Conservation (phyloP, 2,797 vertebrate genomes). For the Cryptoblepharus egeriae region DNA sequence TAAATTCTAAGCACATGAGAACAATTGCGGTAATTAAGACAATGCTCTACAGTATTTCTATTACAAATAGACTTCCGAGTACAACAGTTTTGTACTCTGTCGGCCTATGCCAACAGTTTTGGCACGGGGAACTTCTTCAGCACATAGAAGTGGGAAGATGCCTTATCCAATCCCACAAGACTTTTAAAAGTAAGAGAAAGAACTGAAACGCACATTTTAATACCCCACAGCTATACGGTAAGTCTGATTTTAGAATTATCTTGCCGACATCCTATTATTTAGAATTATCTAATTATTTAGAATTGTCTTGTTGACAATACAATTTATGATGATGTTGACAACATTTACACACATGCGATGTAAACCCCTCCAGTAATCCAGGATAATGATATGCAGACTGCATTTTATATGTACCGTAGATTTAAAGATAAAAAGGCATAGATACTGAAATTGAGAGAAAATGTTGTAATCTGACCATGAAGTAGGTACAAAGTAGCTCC, state of each 20-base stretch:
- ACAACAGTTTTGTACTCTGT: neutral
- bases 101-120: too few relatives aligned
- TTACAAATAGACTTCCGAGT: neutral
- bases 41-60: neutral
- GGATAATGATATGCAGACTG: neutral
- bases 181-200: neutral
- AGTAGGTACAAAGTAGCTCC: neutral
- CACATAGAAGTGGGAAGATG: neutral
- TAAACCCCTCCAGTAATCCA: neutral
- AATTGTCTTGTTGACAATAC: too few relatives aligned
- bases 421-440: neutral
- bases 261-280: too few relatives aligned
- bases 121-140: neutral
- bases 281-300: too few relatives aligned
- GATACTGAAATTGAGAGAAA: neutral
- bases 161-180: too few relatives aligned
- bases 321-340: too few relatives aligned
- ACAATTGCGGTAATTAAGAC: too few relatives aligned
- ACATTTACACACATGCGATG: too few relatives aligned
- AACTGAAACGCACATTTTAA: neutral
- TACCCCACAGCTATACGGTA: neutral
- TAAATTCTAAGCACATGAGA: neutral
- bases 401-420: neutral
- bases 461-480: neutral
- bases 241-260: neutral